Evolutionary conservation across 2,113 vertebrate genomes (phyloP).

Genomic region (Proterorhinus semilunaris): DNA sequence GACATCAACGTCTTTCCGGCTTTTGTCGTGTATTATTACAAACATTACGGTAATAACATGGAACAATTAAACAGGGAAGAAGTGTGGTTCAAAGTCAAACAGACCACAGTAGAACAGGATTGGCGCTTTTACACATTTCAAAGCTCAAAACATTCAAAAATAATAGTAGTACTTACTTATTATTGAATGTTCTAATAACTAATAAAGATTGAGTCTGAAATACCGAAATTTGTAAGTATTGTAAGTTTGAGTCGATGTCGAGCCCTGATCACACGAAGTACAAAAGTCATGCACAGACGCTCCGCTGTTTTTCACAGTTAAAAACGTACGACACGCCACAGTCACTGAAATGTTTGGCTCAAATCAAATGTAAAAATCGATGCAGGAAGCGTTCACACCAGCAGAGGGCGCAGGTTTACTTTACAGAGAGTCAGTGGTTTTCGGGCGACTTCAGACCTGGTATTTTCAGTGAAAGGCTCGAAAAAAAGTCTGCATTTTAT

Average conservation of each 20-base stretch:
- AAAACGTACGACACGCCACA: not conserved
- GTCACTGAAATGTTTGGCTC: constrained; percentile 24
- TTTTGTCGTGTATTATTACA: no score
- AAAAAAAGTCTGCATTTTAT: not conserved
- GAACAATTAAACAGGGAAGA: not conserved
- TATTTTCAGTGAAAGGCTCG: not conserved
- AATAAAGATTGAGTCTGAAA: no score
- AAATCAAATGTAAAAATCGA: not conserved
- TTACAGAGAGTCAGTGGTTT: not conserved
- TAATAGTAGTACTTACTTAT: no score
- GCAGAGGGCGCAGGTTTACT: constrained; percentile 26
- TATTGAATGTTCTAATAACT: no score
- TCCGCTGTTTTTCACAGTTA: constrained; percentile 36
- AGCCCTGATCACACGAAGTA: constrained; percentile 23
- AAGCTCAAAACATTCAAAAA: no score
- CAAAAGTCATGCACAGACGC: constrained; percentile 16
- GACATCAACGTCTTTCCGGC: not conserved
- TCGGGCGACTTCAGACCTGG: not conserved
- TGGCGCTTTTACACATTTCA: no score
- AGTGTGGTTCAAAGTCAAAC: no score
- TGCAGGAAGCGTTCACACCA: constrained; percentile 3
- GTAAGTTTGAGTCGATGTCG: not conserved
- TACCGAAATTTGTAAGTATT: no score
- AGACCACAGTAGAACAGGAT: no score
- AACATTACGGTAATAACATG: no score